Conservation (phyloP, 2,888 invertebrate genomes). For the Exephanes ischioxanthus region DNA sequence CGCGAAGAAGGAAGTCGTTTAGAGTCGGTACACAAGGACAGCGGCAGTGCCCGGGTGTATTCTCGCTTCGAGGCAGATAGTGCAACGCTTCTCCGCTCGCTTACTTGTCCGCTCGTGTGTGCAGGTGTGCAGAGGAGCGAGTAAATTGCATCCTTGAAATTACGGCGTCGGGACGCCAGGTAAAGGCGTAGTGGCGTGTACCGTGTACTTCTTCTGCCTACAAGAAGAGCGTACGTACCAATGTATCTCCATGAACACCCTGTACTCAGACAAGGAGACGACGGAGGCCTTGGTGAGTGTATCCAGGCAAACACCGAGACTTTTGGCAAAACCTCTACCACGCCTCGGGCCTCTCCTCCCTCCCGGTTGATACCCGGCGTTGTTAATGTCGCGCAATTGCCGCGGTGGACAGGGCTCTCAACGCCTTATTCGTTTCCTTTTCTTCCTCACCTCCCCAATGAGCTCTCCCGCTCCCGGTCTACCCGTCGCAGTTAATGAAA, state of each 20-base stretch:
- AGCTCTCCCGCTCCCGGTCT: slow-evolving; percentile 18
- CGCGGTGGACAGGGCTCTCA: slow-evolving; percentile 50
- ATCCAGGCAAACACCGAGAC: slow-evolving; percentile 38
- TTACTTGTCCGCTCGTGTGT: slow-evolving; percentile 44
- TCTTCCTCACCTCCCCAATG: slow-evolving; percentile 54
- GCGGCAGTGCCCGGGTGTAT: slow-evolving; percentile 48
- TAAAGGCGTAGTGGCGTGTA: slow-evolving; percentile 46
- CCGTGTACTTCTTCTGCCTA: slow-evolving; percentile 35
- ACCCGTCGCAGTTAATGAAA: slow-evolving; percentile 62
- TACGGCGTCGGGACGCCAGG: slow-evolving; percentile 59
- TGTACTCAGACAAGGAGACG: slow-evolving; percentile 10
- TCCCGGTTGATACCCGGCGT: slow-evolving; percentile 55
- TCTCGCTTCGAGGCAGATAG: slow-evolving; percentile 42
- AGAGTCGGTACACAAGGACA: slow-evolving; percentile 13
- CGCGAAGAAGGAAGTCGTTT: slow-evolving; percentile 58
- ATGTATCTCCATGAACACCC: slow-evolving; percentile 37
- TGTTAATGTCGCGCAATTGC: slow-evolving; percentile 66
- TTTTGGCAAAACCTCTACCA: slow-evolving; percentile 57
- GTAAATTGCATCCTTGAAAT: slow-evolving; percentile 68
- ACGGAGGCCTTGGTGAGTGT: slow-evolving; percentile 24
- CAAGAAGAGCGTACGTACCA: slow-evolving; percentile 32
- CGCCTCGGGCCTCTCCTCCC: slow-evolving; percentile 7
- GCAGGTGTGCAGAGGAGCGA: slow-evolving; percentile 66
- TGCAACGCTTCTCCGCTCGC: slow-evolving; percentile 40
- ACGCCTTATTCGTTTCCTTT: slow-evolving; percentile 50